Conservation (phyloP, 2,113 vertebrate species). For the Malurus alboscapulatus region DNA sequence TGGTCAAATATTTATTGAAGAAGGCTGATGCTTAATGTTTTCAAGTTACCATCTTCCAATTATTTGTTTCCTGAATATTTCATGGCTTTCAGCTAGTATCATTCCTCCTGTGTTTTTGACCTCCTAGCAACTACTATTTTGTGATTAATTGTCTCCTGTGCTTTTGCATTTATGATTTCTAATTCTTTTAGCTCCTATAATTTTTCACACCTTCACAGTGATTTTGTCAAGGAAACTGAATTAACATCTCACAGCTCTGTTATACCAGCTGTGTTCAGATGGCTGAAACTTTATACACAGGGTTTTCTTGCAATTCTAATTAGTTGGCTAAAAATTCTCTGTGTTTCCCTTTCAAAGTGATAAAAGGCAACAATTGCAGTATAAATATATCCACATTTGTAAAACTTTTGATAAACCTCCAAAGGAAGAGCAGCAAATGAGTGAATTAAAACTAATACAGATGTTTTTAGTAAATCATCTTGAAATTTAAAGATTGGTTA, state of each 20-base stretch:
- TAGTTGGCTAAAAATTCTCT: neutral
- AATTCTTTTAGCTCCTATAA: neutral
- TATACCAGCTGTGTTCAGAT: neutral
- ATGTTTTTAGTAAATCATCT: neutral
- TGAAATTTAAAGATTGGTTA: neutral
- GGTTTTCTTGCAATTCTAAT: neutral
- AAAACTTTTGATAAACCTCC: neutral
- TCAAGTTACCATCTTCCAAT: neutral
- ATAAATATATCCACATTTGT: neutral
- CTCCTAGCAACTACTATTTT: neutral
- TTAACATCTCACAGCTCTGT: neutral
- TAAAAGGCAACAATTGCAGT: neutral
- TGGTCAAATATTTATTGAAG: neutral
- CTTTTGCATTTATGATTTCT: neutral
- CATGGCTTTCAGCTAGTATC: neutral
- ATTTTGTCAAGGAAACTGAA: neutral
- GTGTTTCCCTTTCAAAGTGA: neutral
- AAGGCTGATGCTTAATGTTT: neutral
- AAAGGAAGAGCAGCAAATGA: neutral
- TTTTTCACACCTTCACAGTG: neutral
- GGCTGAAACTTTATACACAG: neutral
- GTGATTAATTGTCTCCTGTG: neutral
- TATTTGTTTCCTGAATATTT: neutral
- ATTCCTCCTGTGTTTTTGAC: neutral
- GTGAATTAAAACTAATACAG: neutral